phyloP scores from a whole-genome alignment of 1,140 invertebrate species.

The Aphelinus atriplicis region DNA sequence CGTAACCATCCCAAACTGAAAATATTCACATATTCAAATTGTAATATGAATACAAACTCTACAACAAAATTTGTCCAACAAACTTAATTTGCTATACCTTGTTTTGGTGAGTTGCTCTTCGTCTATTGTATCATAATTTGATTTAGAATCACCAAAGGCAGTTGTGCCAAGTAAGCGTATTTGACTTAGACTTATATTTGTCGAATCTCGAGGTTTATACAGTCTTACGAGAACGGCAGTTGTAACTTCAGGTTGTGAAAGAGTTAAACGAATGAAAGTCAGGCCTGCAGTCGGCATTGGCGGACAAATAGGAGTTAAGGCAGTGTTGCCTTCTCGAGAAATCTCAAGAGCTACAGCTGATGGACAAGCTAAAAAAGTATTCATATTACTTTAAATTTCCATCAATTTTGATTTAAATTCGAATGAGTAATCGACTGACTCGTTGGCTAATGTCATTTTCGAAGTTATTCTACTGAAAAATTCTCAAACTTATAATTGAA shows the following conservation, averaged over 20 bases:
- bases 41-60: no score
- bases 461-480: no score
- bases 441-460: no score
- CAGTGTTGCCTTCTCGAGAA: conserved; percentile 68
- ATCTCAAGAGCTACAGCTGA: conserved; percentile 89
- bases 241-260: conserved; percentile 83
- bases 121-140: conserved; percentile 58
- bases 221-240: conserved; percentile 72
- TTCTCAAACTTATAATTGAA: no score
- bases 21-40: conserved; percentile 30
- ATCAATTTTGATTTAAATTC: no score
- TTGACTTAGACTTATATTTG: conserved; percentile 88
- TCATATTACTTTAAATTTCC: neutral
- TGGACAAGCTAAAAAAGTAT: conserved; percentile 75
- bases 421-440: no score
- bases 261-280: conserved; percentile 83
- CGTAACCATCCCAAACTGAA: conserved; percentile 75
- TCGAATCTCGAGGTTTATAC: conserved; percentile 86
- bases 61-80: no score
- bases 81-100: conserved; percentile 48
- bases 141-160: conserved; percentile 73
- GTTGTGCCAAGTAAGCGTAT: conserved; percentile 86
- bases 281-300: conserved; percentile 85
- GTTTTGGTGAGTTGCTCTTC: conserved; percentile 64
- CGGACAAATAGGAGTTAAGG: conserved; percentile 73